Base-by-base conservation (phyloP, 2,797 vertebrate species). In the Coregonus suidteri region DNA sequence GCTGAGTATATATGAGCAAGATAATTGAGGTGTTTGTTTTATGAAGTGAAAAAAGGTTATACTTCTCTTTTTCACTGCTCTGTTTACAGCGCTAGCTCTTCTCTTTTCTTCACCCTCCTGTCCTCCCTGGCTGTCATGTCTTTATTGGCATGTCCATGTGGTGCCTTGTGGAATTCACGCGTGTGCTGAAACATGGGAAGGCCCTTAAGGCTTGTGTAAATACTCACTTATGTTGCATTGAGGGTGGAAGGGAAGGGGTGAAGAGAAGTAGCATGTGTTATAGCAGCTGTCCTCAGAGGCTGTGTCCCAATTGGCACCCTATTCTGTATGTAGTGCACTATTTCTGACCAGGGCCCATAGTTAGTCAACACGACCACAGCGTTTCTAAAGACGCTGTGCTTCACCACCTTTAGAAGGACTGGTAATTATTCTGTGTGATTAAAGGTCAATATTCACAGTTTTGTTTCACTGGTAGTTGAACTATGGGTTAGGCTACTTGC, bases 211-310 rank as follows among this genome's bases (percentile, higher is more conserved):
- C 69, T 69, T 78, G 72, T 71, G 71, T 83, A 78, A 81, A 74
- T 84, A 81, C 70, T 65, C 62, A 77, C 41, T 72, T 80, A 68
- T 74, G 62, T 74, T 81, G 81, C 53, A 51, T 54, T 67, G 82
- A 72, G 76, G 34, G 80, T 75, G 77, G 31, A 81, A 77, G 73
- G 13, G 4, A 65, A 70, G 72, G 62, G 54, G 53, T 68, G 62
- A 76, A 62, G 35, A 64, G 59, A 56, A 76, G 62, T 37, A 53
- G n/a, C 79, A 65, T 75, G 82, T 86, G 75, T 78, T 86, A 47
- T 47, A 81, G 79, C 81, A 83, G 85, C 85, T 83, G 75, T 53
- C 77, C 41, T 47, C 41, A 47, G 41, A 47, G 41, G 2, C 0
- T 13, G 41, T 47, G 41, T 47, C 41, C 41, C 41, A 47, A 47